These are phyloP conservation scores for Sphenopsis melanotis DNA, from an alignment of 2,797 vertebrate species.

Conservation along the genomic window DNA sequence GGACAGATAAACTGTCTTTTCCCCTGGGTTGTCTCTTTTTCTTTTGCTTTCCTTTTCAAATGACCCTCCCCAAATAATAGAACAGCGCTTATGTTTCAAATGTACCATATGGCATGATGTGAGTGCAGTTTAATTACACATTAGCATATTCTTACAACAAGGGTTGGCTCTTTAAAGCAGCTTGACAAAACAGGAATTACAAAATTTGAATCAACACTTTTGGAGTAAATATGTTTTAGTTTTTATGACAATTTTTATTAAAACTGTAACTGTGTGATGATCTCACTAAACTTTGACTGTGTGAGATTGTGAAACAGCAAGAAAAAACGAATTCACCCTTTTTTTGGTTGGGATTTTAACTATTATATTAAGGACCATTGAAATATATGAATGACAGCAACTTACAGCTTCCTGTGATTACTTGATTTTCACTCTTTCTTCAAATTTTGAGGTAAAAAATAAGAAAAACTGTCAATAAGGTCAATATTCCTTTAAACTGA, in stretches of 20 bases:
- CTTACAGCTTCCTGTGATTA: not conserved
- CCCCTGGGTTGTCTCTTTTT: constrained; percentile 68
- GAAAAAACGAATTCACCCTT: not conserved
- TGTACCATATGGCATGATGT: constrained; percentile 78
- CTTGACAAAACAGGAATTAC: constrained; percentile 74
- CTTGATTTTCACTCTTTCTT: not conserved
- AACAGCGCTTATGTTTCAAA: constrained; percentile 74
- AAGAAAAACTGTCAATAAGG: not conserved
- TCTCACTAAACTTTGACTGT: not conserved
- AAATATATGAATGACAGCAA: not conserved
- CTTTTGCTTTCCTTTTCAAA: constrained; percentile 58
- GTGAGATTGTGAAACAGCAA: not conserved
- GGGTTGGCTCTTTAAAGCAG: constrained; percentile 69
- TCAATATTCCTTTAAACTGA: constrained; percentile 43
- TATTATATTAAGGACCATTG: not conserved
- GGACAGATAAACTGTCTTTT: constrained; percentile 69
- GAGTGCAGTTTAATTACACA: constrained; percentile 76
- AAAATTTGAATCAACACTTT: constrained; percentile 63
- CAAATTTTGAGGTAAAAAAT: constrained; percentile 5
- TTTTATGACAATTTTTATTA: not conserved
- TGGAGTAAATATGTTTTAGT: constrained; percentile 35
- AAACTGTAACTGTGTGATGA: not conserved
- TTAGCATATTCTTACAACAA: constrained; percentile 79
- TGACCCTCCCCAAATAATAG: constrained; percentile 67
- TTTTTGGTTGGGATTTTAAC: not conserved